Base-by-base conservation (phyloP, 2,888 invertebrate genomes). In the Poecilobothrus nobilitatus region DNA sequence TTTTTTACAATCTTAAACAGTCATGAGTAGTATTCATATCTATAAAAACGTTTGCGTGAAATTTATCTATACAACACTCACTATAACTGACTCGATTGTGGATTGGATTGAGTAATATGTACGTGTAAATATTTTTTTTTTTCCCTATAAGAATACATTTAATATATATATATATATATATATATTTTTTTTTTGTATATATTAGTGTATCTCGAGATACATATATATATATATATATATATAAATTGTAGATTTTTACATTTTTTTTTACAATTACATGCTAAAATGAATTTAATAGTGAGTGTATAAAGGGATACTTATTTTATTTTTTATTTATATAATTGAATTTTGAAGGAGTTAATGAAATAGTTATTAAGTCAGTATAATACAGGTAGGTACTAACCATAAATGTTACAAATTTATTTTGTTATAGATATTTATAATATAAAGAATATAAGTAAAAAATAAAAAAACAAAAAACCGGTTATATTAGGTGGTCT, bases 1-100 rank as follows among this genome's bases (percentile, higher is more conserved):
- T 27, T 2, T 27, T 27, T 27, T 27, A 27, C 41, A 41, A 41
- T 9, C 15, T 41, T 12, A 18, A 53, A 53, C 53, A 53, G 53
- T 53, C 53, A 53, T 53, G 53, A 53, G 53, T 53, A 53, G 53
- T 53, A 53, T 53, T 53, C 5, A 53, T 53, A 53, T 53, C 18
- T 53, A 53, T 53, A 53, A 53, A 53, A 53, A 53, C 53, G 53
- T 53, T 53, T 53, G 53, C 53, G 53, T 53, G 53, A 53, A 53
- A 53, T 53, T 53, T 53, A 53, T 53, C 53, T 53, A 53, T 53
- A 53, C 53, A 15, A 27, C 5, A 27, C 5, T 27, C 27, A 27
- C 27, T 53, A 18, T 53, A 12, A 18, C n/a, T 53, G 53, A 53
- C 53, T 53, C 27, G 5, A 27, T 27, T 27, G 27, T 27, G 27